Evolutionary conservation across 2,888 invertebrate genomes (phyloP).

Genomic region (Epistrophe grossulariae): DNA sequence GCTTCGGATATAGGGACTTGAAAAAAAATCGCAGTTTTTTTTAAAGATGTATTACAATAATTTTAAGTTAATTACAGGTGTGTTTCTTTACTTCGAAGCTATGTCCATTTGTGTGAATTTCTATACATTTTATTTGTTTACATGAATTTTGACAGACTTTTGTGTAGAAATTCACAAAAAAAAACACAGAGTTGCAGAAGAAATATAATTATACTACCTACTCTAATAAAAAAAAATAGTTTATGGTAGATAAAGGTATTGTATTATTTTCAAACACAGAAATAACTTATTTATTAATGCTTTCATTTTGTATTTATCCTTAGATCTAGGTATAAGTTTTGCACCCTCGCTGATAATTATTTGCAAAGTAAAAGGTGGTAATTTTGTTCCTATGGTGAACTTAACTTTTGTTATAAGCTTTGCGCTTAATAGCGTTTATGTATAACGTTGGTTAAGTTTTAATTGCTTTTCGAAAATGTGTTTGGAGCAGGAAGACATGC

Average conservation of each 20-base stretch:
- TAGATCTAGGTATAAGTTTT: not conserved
- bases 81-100: too few relatives aligned
- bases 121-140: too few relatives aligned
- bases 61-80: too few relatives aligned
- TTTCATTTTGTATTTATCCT: not conserved
- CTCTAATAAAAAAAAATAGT: too few relatives aligned
- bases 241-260: not conserved
- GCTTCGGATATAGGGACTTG: too few relatives aligned
- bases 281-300: too few relatives aligned
- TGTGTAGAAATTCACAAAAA: too few relatives aligned
- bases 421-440: not conserved
- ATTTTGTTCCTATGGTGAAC: not conserved
- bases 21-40: too few relatives aligned
- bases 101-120: too few relatives aligned
- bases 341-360: not conserved
- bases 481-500: not conserved
- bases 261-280: not conserved
- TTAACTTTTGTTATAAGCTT: not conserved
- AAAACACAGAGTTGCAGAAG: too few relatives aligned
- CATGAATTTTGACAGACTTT: too few relatives aligned
- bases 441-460: not conserved
- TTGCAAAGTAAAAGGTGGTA: not conserved
- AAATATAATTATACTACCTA: not conserved
- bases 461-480: not conserved
- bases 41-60: too few relatives aligned